Base-by-base conservation (phyloP, 2,113 vertebrate species). In the Toxotes jaculatrix region DNA sequence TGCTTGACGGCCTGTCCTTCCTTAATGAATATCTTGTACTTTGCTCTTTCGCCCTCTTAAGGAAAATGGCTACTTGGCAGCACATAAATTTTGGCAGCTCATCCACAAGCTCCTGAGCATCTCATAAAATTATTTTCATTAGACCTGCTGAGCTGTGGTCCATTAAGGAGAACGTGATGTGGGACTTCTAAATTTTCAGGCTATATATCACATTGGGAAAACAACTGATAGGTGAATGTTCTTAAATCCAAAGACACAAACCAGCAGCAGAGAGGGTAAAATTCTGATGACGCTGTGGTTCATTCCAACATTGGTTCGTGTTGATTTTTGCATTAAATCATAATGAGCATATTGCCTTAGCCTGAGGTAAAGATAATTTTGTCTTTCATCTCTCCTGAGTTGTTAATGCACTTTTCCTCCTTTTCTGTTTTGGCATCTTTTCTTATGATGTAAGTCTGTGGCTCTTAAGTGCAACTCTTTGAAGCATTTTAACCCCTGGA, bases 391-490 rank as follows among this genome's bases (percentile, higher is more conserved):
- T 81, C 49, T 79, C 65, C 71, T 82, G 36, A 77, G 62, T 45
- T 68, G 49, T 77, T 84, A 72, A 84, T 74, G 43, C 62, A 79
- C 62, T 73, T 86, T 75, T 80, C 63, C 43, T 77, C 42, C 64
- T 61, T 80, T 87, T 74, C 38, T 23, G 4, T 72, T 80, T 75
- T 72, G 36, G 57, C 40, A 34, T 65, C 40, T 43, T 69, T 47
- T 66, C 70, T 64, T 59, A 81, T 93, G 92, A 94, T 94, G 93
- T 69, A 93, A 93, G 82, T 49, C 47, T 31, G 60, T 66, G 79
- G 83, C 68, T 85, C 60, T 77, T 67, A 77, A 68, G 61, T 84
- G 91, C 86, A 93, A 93, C 51, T 13, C 83, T 85, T 77, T 90
- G 77, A 84, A 92, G 83, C 69, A 56, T 40, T 80, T 77, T 65